Percentiles rank a stretch among this genome's conserved stretches.
Evolutionary conservation across 2,113 vertebrate species (phyloP).

Genomic region (Pluvianellus socialis): DNA sequence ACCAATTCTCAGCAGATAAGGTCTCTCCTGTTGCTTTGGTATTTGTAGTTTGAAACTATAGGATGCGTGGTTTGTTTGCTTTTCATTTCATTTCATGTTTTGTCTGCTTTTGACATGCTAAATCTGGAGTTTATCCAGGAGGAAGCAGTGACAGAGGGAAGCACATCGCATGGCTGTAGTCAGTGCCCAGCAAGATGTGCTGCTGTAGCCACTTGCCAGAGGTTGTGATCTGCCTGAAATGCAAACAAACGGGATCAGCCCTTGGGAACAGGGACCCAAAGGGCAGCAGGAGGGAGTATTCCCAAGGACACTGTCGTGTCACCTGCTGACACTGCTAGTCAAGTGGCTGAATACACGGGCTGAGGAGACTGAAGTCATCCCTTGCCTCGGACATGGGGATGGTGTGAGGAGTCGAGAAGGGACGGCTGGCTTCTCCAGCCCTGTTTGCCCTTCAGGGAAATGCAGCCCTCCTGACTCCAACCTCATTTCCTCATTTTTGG

Average conservation of each 20-base stretch:
- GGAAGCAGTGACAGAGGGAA: neutral
- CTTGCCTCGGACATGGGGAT: neutral
- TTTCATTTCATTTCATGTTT: neutral
- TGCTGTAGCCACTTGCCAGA: neutral
- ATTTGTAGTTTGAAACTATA: neutral
- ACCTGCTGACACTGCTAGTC: neutral
- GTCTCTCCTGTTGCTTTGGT: neutral
- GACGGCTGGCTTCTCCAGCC: neutral
- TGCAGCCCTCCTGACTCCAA: neutral
- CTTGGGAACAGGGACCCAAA: neutral
- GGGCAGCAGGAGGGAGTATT: neutral
- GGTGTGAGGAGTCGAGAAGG: neutral
- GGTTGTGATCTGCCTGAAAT: neutral
- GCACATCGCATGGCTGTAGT: fast-evolving
- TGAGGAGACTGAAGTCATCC: neutral
- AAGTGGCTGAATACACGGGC: neutral
- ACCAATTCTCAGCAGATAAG: neutral
- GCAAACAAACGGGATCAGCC: neutral
- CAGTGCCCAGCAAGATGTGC: neutral
- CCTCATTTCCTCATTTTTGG: neutral
- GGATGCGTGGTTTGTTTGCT: neutral
- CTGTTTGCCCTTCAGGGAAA: neutral
- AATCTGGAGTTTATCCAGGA: neutral
- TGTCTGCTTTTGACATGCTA: neutral
- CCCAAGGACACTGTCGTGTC: neutral